phyloP scores from a whole-genome alignment of 1,140 invertebrate genomes.

The Pogonomyrmex californicus region DNA sequence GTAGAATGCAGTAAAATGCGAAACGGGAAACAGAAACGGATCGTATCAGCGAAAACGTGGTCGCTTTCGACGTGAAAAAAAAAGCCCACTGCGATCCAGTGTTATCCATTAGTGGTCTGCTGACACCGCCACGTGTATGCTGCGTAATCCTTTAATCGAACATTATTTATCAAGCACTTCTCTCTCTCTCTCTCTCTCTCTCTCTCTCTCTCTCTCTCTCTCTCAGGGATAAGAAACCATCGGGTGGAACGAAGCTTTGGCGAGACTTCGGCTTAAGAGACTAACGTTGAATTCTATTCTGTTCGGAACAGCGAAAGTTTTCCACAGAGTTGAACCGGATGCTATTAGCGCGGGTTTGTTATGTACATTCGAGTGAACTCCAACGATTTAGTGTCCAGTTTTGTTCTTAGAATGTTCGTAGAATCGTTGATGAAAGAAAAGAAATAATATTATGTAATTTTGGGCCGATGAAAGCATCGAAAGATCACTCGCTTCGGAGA shows the following conservation, averaged over 20 bases:
- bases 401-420: background rate
- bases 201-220: no score
- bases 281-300: slow-evolving; percentile 40
- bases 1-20: slow-evolving; percentile 3
- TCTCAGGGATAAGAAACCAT: slow-evolving; percentile 40
- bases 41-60: slow-evolving; percentile 16
- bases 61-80: slow-evolving; percentile 18
- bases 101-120: slow-evolving; percentile 54
- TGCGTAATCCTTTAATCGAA: slow-evolving; percentile 55
- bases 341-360: slow-evolving; percentile 43
- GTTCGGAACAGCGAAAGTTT: slow-evolving; percentile 33
- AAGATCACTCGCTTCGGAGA: background rate
- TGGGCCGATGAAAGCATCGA: background rate
- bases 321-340: slow-evolving; percentile 6
- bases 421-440: slow-evolving; percentile 7
- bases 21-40: slow-evolving; percentile 29
- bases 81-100: background rate
- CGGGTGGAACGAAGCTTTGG: slow-evolving; percentile 20
- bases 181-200: background rate
- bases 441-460: background rate
- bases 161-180: slow-evolving; percentile 57
- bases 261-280: slow-evolving; percentile 50
- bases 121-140: slow-evolving; percentile 26
- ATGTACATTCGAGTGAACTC: slow-evolving; percentile 11
- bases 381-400: background rate